A percentile compares a stretch with the other conserved stretches of the same genome.
Conservation (phyloP, 2,888 invertebrate genomes). For the Pseudeuparius sepicola region DNA sequence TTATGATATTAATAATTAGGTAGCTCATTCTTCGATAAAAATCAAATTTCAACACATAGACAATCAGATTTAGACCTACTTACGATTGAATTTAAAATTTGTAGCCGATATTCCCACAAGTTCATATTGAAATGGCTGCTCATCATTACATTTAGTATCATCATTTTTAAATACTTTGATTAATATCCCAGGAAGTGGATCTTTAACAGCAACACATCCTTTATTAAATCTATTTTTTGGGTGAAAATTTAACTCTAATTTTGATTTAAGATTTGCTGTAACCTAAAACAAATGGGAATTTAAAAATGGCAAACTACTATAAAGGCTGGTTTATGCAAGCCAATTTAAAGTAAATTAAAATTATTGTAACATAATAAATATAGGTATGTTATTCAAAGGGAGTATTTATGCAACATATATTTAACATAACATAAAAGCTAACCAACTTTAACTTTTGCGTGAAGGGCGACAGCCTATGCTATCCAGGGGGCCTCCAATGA, state of each 20-base stretch:
- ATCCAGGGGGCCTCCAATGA: too few species aligned
- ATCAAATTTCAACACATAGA: too few species aligned
- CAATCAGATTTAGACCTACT: slow-evolving; percentile 27
- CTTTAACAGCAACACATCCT: slow-evolving; percentile 61
- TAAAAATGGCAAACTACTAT: not conserved
- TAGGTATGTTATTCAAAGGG: too few species aligned
- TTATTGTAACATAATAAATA: too few species aligned
- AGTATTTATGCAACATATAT: too few species aligned
- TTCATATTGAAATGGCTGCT: slow-evolving; percentile 36
- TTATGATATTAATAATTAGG: not conserved
- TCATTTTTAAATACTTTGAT: slow-evolving; percentile 52
- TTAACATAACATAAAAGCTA: too few species aligned
- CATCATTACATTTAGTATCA: slow-evolving; percentile 16
- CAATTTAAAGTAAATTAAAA: too few species aligned
- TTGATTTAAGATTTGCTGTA: slow-evolving; percentile 24
- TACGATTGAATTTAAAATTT: slow-evolving; percentile 57
- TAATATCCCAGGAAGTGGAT: slow-evolving; percentile 57
- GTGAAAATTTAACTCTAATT: slow-evolving; percentile 59
- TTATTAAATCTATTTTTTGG: slow-evolving; percentile 75
- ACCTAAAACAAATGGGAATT: slow-evolving; percentile 27
- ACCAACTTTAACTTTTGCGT: too few species aligned
- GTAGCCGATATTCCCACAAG: slow-evolving; percentile 51
- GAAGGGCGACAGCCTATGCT: too few species aligned
- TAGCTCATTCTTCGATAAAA: too few species aligned
- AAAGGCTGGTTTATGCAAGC: too few species aligned